Base-by-base conservation (phyloP, 2,888 invertebrate species). In the Cerastoderma edule region DNA sequence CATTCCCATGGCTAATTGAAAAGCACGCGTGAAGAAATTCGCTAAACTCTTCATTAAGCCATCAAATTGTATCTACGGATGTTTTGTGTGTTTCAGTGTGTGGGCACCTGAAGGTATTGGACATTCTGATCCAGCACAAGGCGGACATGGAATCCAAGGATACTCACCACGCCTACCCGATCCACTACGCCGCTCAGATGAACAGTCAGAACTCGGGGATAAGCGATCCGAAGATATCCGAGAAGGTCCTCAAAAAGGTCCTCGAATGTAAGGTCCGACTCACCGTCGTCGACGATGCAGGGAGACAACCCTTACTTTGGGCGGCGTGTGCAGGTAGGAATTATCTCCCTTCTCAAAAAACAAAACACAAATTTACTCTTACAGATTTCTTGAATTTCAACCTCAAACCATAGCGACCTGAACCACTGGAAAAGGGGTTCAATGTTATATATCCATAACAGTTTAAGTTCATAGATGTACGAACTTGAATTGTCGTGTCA, bases 131-230 rank as follows among this genome's bases (percentile, higher is more conserved):
- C 85, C 95, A 96, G 2, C 95, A 89, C 1, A 98, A 98, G 4
- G 98, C 98, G 0, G 96, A 96, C 87, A 95, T 98, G 8, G 96
- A 96, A 19, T 96, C 96, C 0, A 95, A 97, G 0, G 99, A 99
- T 93, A 96, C 97, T 83, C 97, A 98, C 92, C 97, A 98, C 27
- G 99, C 99, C 22, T 97, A 96, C 89, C 98, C 99, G 0, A 94
- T 99, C 70, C 99, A 99, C 93, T 99, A 99, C 93, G 98, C 99
- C 0, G 98, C 99, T 19, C 98, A 99, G 93, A 97, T 99, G 95
- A 98, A 98, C 91, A 97, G 90, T 16, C 97, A 97, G 90, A 97
- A 89, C 22, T 73, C 80, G 6, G 84, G 84, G 10, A 77, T 75
- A 44, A 67, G 78, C 13, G 86, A 86, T 39, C 44, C 79, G 0